Conservation (phyloP, 2,888 invertebrate genomes). For the Elysia crispata region DNA sequence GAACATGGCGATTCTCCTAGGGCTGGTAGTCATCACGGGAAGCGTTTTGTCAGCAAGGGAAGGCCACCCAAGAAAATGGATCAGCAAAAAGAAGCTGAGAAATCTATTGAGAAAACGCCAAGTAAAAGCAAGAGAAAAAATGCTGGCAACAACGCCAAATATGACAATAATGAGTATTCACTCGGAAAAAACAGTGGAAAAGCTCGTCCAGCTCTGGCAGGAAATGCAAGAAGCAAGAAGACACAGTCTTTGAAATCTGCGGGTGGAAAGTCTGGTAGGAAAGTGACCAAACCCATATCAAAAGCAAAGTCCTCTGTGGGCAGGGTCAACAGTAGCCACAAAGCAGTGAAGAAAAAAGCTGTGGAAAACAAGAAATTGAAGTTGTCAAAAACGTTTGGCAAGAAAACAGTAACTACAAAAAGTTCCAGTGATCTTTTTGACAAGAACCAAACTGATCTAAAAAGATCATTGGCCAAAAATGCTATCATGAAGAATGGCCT, state of each 20-base stretch:
- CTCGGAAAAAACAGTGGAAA: conserved; percentile 14
- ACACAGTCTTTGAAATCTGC: neutral
- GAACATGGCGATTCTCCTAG: no score
- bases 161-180: conserved; percentile 42
- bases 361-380: conserved; percentile 37
- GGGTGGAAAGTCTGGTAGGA: neutral
- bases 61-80: no score
- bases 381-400: conserved; percentile 44
- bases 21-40: no score
- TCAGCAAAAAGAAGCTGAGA: no score
- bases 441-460: neutral
- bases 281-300: neutral
- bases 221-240: no score
- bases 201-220: neutral
- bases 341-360: conserved; percentile 18
- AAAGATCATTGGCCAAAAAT: conserved; percentile 7
- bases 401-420: conserved; percentile 7
- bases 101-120: no score
- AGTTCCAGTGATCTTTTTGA: neutral
- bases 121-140: conserved; percentile 40
- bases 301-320: conserved; percentile 24
- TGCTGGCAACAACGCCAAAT: conserved; percentile 48
- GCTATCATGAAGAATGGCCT: neutral
- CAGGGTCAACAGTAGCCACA: conserved; percentile 1
- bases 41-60: no score